Evolutionary conservation across 2,797 vertebrate species (phyloP).

Genomic region (Sebastolobus altivelis): DNA sequence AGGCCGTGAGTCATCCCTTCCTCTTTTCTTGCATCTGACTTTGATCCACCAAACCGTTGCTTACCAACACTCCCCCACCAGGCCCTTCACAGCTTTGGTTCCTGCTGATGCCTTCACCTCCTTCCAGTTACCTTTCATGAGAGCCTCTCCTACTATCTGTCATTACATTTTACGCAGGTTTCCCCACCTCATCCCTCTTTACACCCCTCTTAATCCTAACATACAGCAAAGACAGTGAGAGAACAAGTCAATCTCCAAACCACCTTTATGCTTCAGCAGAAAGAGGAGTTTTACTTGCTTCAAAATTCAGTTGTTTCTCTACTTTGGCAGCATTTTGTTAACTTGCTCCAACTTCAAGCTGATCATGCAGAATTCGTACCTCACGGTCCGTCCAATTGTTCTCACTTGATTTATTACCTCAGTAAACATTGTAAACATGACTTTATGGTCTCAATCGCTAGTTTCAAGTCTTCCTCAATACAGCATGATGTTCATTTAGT

Average conservation of each 20-base stretch:
- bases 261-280: not conserved
- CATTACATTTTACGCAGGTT: not conserved
- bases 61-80: slow-evolving; percentile 19
- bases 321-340: not conserved
- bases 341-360: not conserved
- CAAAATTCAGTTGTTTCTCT: not conserved
- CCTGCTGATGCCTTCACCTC: slow-evolving; percentile 19
- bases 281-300: not conserved
- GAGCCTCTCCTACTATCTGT: slow-evolving; percentile 2
- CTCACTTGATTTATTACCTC: too few relatives aligned
- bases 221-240: slow-evolving; percentile 41
- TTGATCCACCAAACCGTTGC: slow-evolving; percentile 36
- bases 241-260: not conserved
- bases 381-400: not conserved
- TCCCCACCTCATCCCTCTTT: not conserved
- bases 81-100: slow-evolving; percentile 35
- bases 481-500: too few relatives aligned
- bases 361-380: not conserved
- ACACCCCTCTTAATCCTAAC: slow-evolving; percentile 33
- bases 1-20: slow-evolving; percentile 74
- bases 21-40: slow-evolving; percentile 62
- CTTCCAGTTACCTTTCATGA: slow-evolving; percentile 16
- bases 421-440: too few relatives aligned
- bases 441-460: too few relatives aligned
- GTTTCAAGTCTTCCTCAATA: too few relatives aligned